These are phyloP conservation scores for Hoplostethus atlanticus DNA, from an alignment of 2,797 vertebrate species.

Conservation along the genomic window DNA sequence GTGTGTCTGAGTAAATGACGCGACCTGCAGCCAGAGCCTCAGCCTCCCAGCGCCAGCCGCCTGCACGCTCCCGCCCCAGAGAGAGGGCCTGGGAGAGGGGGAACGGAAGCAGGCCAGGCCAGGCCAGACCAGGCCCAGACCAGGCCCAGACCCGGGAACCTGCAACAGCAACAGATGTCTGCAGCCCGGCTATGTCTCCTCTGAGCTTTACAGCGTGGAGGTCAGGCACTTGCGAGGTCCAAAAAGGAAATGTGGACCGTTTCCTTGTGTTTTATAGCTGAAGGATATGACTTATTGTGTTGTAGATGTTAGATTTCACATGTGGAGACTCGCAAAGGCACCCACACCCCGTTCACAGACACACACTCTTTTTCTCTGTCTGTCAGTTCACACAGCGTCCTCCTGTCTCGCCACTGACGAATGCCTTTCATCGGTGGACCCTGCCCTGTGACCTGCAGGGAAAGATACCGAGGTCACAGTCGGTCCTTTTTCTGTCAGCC, in stretches of 20 bases:
- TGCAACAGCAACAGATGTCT: constrained; percentile 28
- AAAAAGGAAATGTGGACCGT: constrained; percentile 63
- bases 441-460: constrained; percentile 63
- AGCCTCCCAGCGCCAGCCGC: background rate
- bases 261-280: constrained; percentile 65
- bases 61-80: constrained; percentile 17
- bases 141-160: constrained; percentile 12
- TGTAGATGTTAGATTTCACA: constrained; percentile 47
- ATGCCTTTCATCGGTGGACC: constrained; percentile 60
- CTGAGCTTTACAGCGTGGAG: constrained; percentile 41
- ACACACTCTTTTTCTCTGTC: constrained; percentile 4
- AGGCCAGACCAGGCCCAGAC: constrained; percentile 24
- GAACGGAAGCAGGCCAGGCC: constrained; percentile 28
- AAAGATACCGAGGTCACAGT: constrained; percentile 49
- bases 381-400: constrained; percentile 38
- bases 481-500: constrained; percentile 19
- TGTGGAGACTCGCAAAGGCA: constrained; percentile 17
- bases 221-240: constrained; percentile 45
- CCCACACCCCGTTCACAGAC: constrained; percentile 12
- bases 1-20: constrained; percentile 72
- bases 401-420: constrained; percentile 51
- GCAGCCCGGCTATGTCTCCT: constrained; percentile 46
- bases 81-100: constrained; percentile 8
- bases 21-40: constrained; percentile 20
- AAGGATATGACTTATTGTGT: constrained; percentile 42